A percentile compares a stretch with the other conserved stretches of the same genome.
Evolutionary conservation across 1,140 invertebrate species (phyloP).

Genomic region (Brachionus rotundiformis): DNA sequence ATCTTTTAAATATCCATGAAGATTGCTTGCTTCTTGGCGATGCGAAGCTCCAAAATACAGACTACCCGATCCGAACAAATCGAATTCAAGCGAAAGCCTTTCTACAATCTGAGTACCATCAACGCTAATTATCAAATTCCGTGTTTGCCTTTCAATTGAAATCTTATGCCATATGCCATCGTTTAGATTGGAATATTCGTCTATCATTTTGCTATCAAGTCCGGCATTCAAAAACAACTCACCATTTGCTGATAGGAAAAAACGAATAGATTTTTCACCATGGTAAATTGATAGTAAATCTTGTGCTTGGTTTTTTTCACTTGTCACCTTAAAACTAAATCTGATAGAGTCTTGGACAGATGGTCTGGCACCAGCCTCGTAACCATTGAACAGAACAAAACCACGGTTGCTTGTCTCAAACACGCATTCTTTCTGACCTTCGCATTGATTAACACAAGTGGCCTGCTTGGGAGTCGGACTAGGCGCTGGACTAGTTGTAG

Average conservation of each 20-base stretch:
- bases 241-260: background rate
- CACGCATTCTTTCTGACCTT: background rate
- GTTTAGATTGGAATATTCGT: background rate
- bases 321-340: conserved; percentile 9
- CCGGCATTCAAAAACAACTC: background rate
- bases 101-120: background rate
- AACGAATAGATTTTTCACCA: background rate
- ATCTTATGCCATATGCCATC: conserved; percentile 34
- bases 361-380: background rate
- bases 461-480: background rate
- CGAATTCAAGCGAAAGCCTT: background rate
- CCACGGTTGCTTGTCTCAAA: background rate
- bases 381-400: conserved; percentile 16
- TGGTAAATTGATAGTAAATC: conserved; percentile 22
- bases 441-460: conserved; percentile 4
- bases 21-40: conserved; percentile 8
- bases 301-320: background rate
- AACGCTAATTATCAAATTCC: background rate
- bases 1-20: conserved; percentile 45
- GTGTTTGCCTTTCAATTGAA: background rate
- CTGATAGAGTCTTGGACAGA: background rate
- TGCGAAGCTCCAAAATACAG: conserved; percentile 27
- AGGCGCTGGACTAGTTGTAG: background rate
- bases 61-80: conserved; percentile 20
- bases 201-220: background rate